Conservation (phyloP, 2,888 invertebrate genomes). For the Cabera pusaria region DNA sequence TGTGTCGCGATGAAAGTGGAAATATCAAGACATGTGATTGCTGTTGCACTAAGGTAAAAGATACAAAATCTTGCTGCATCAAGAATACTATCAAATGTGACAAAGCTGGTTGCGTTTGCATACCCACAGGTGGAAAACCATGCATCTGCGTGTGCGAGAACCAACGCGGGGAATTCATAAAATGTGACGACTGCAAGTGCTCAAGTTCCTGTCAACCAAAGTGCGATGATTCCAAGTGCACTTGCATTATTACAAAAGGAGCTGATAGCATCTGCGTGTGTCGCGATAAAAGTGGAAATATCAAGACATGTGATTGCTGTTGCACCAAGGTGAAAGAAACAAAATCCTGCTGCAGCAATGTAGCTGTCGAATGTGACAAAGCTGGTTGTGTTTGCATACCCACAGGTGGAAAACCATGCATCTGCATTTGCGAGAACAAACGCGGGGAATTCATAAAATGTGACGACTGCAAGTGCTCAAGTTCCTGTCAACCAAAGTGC, state of each 20-base stretch:
- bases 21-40: slow-evolving; percentile 21
- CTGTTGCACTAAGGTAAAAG: slow-evolving; percentile 2
- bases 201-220: slow-evolving; percentile 22
- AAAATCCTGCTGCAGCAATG: too few species aligned
- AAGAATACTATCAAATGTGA: too few species aligned
- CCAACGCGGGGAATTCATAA: slow-evolving; percentile 27
- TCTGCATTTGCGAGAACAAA: slow-evolving; percentile 44
- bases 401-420: slow-evolving; percentile 33
- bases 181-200: slow-evolving; percentile 36
- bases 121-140: slow-evolving; percentile 31
- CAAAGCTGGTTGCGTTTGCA: slow-evolving; percentile 41
- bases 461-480: slow-evolving; percentile 33
- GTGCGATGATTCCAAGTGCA: slow-evolving; percentile 32
- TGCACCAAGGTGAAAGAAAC: too few species aligned
- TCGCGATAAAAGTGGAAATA: slow-evolving; percentile 18
- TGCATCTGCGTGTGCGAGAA: slow-evolving; percentile 46
- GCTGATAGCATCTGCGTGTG: slow-evolving; percentile 29
- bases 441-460: slow-evolving; percentile 28
- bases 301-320: slow-evolving; percentile 21
- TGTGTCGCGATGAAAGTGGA: slow-evolving; percentile 23
- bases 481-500: slow-evolving; percentile 27
- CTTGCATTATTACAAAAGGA: slow-evolving; percentile 32
- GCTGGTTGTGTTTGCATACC: slow-evolving; percentile 41
- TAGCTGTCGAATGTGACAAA: too few species aligned
- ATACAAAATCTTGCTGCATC: slow-evolving; percentile 26